phyloP scores from a whole-genome alignment of 1,140 invertebrate genomes.

The Homarus americanus region DNA sequence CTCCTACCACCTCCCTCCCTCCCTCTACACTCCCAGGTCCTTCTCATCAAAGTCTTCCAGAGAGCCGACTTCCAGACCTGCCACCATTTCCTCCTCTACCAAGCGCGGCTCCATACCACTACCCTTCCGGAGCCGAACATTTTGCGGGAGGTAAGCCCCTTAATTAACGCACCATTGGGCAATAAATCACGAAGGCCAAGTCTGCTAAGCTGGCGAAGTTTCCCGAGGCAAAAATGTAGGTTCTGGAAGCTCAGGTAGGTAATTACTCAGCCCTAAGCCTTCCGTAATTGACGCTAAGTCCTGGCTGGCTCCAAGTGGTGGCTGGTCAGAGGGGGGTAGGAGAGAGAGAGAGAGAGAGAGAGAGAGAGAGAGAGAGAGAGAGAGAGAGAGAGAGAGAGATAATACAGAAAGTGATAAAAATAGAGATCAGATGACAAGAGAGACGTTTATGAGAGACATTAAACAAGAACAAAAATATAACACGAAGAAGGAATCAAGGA shows the following conservation, averaged over 20 bases:
- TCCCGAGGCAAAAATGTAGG: constrained; percentile 54
- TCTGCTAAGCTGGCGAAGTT: constrained; percentile 64
- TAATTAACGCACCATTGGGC: constrained; percentile 66
- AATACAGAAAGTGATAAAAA: not conserved
- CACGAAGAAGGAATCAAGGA: not conserved
- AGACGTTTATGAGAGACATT: not conserved
- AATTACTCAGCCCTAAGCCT: constrained; percentile 60
- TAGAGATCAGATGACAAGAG: not conserved
- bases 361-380: not conserved
- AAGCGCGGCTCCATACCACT: not conserved
- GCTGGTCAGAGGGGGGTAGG: not conserved
- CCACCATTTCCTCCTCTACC: not conserved
- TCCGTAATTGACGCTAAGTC: constrained; percentile 63
- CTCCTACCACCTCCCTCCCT: not conserved
- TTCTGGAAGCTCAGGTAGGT: constrained; percentile 55
- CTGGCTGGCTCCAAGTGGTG: constrained; percentile 22
- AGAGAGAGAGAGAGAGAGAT: not conserved
- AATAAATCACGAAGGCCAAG: constrained; percentile 64
- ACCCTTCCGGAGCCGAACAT: constrained; percentile 23
- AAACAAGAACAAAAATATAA: not conserved
- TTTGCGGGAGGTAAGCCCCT: constrained; percentile 63
- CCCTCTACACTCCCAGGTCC: no score
- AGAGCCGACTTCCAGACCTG: not conserved
- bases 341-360: constrained; percentile 32
- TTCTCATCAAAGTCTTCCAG: not conserved